Percentiles rank a stretch among this genome's conserved stretches.
Evolutionary conservation across 2,113 vertebrate genomes (phyloP).

Genomic region (Megalops atlanticus): DNA sequence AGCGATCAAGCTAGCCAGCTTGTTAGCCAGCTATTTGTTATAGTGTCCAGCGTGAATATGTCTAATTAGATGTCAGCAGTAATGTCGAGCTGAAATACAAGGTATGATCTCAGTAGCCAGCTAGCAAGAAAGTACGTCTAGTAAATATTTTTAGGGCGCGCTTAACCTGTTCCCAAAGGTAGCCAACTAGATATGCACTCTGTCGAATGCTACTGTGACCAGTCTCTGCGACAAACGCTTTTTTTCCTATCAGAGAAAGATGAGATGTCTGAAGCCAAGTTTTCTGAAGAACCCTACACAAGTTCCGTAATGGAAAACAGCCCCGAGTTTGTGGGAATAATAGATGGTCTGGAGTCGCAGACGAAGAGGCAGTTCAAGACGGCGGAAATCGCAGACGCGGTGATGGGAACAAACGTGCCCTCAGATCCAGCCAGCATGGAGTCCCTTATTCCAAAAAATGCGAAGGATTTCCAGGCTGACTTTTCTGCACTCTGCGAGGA

Average conservation of each 20-base stretch:
- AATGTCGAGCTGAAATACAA: too few relatives aligned
- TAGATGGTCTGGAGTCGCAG: conserved; percentile 44
- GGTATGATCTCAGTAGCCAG: too few relatives aligned
- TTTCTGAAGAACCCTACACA: conserved; percentile 42
- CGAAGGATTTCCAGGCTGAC: conserved; percentile 55
- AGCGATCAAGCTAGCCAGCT: too few relatives aligned
- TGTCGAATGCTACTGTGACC: too few relatives aligned
- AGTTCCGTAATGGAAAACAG: conserved; percentile 47
- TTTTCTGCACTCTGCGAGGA: conserved; percentile 56
- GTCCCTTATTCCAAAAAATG: conserved; percentile 76
- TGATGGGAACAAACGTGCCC: conserved; percentile 69
- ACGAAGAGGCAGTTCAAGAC: conserved; percentile 71
- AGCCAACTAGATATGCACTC: too few relatives aligned
- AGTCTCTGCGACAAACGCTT: too few relatives aligned
- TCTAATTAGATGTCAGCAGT: too few relatives aligned
- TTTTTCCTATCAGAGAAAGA: conserved; percentile 47
- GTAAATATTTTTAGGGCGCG: too few relatives aligned
- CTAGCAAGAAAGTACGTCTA: too few relatives aligned
- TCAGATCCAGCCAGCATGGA: conserved; percentile 66
- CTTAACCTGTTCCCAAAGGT: too few relatives aligned
- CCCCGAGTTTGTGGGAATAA: conserved; percentile 54
- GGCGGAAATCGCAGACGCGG: conserved; percentile 77
- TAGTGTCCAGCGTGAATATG: too few relatives aligned
- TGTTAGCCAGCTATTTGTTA: too few relatives aligned
- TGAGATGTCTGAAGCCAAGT: conserved; percentile 36